Conservation (phyloP, 2,888 invertebrate species). For the Acrobasis repandana region DNA sequence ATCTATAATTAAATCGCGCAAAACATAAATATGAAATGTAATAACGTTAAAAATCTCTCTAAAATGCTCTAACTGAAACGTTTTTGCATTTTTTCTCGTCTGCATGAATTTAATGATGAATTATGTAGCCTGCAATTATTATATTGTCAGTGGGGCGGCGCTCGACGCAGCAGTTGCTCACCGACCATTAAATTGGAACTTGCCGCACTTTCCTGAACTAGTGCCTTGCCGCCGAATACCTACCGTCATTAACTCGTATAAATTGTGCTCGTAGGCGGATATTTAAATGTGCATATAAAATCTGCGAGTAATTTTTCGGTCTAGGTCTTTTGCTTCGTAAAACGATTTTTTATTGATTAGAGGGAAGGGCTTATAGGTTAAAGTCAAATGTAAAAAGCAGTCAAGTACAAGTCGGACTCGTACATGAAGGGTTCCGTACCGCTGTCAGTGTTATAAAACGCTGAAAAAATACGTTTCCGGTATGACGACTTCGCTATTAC, state of each 20-base stretch:
- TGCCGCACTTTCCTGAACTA: constrained; percentile 70
- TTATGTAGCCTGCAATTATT: constrained; percentile 61
- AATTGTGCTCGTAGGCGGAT: constrained; percentile 20
- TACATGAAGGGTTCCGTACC: too few species aligned
- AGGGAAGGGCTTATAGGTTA: too few species aligned
- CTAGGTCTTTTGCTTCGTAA: too few species aligned
- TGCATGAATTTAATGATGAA: constrained; percentile 42
- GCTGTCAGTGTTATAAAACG: too few species aligned
- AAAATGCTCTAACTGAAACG: constrained; percentile 7
- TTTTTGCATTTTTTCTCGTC: constrained; percentile 26
- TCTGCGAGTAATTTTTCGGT: constrained; percentile 17
- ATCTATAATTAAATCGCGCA: too few species aligned
- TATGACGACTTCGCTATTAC: too few species aligned
- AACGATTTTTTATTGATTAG: too few species aligned
- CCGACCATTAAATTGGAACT: constrained; percentile 81
- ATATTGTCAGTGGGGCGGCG: constrained; percentile 52
- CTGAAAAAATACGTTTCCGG: too few species aligned
- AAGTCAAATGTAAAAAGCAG: too few species aligned
- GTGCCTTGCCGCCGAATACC: constrained; percentile 64
- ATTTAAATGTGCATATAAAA: constrained; percentile 19
- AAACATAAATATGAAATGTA: too few species aligned
- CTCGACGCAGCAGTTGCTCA: constrained; percentile 71
- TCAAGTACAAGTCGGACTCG: too few species aligned
- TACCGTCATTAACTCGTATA: constrained; percentile 44
- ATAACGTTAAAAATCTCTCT: constrained; percentile 6